Evolutionary conservation across 2,888 invertebrate species (phyloP), one percentile per base, ranked within the genome.

Genomic region (Sipunculus nudus): DNA sequence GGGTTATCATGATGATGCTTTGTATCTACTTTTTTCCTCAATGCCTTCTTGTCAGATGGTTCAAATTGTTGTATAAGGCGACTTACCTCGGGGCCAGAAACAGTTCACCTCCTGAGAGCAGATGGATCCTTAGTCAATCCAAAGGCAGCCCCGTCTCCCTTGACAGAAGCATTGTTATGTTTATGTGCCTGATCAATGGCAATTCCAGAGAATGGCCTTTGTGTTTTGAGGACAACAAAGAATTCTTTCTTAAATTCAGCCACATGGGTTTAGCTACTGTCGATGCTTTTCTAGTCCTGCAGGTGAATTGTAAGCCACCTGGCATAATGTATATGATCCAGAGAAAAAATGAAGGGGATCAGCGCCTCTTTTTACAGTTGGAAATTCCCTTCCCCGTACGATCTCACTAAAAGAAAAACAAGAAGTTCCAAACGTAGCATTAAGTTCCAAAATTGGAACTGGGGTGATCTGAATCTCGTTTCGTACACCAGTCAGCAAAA

Each of bases 251-350:
- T 29, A 26, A 62, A 63, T 28, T 53, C 58, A 28, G n/a, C 4
- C 1, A 59, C 31, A 16, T 35, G 31, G n/a, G 62, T 59, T 40
- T 59, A n/a, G 2, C n/a, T 32, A 35, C 55, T 35, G 26, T n/a
- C n/a, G n/a, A 60, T 31, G 19, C 19, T 38, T 19, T 38, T n/a
- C 56, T 60, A 47, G 47, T 60, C 60, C n/a, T 49, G 35, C 1
- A 60, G 31, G 38, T 60, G n/a, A 21, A 60, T 57, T 47, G 55
- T 32, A 19, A 60, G 13, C 60, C 48, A 60, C 13, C 60, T 29
- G n/a, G 56, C 54, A 45, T 60, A 60, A 48, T 60, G 29, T 21
- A 5, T 43, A 35, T 59, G 60, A 39, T 59, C 57, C 38, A 47
- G 23, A 31, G 40, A 40, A 48, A 59, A 59, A 28, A 60, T n/a